Percentiles rank a stretch among this genome's conserved stretches.
phyloP scores from a whole-genome alignment of 2,888 invertebrate species.

The Dasysyrphus tricinctus region DNA sequence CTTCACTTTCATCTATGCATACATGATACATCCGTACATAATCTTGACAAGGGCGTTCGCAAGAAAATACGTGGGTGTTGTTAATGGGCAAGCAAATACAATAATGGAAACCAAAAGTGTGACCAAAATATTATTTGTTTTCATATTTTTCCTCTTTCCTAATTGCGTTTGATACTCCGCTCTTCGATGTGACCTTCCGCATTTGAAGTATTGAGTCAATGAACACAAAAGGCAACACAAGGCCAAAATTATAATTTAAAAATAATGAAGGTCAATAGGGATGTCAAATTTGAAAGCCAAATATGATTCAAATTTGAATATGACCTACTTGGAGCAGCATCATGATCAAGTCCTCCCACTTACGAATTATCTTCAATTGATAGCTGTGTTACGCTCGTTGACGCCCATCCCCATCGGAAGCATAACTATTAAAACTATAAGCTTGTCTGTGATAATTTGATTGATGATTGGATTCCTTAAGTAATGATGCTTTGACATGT shows the following conservation, averaged over 20 bases:
- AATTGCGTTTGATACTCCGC: not conserved
- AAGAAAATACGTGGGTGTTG: not conserved
- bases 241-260: not conserved
- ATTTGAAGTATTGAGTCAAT: not conserved
- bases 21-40: too few relatives aligned
- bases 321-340: constrained; percentile 20
- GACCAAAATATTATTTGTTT: not conserved
- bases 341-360: not conserved
- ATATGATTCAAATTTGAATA: constrained; percentile 12
- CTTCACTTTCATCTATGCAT: constrained; percentile 13
- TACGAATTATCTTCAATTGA: constrained; percentile 23
- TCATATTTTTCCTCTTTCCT: not conserved
- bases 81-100: constrained; percentile 1
- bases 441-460: constrained; percentile 46
- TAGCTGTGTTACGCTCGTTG: constrained; percentile 13
- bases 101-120: not conserved
- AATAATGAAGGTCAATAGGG: constrained; percentile 22
- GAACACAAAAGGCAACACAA: not conserved
- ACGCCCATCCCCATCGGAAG: constrained; percentile 42
- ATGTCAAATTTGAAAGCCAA: not conserved
- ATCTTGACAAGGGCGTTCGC: not conserved
- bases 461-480: constrained; percentile 45
- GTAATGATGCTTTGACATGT: constrained; percentile 39
- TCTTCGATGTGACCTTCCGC: constrained; percentile 18
- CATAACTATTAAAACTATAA: constrained; percentile 50